Evolutionary conservation across 2,113 vertebrate species (phyloP).

Genomic region (Phyllostomus hastatus): DNA sequence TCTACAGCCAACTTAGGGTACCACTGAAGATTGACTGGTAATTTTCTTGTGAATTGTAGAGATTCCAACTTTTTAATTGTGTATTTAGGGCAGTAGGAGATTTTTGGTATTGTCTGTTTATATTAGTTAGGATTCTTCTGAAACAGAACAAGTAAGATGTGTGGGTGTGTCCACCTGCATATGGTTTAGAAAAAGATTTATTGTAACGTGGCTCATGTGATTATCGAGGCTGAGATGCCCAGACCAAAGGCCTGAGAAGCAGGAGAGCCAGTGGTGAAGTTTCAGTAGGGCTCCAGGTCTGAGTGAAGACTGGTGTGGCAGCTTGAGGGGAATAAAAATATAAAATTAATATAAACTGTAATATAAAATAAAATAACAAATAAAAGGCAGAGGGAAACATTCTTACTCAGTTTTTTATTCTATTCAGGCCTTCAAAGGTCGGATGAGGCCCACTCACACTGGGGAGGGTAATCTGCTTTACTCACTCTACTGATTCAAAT

Average conservation of each 20-base stretch:
- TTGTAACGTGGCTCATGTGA: not conserved
- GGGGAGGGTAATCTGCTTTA: not conserved
- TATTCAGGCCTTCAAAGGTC: not conserved
- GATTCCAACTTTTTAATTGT: not conserved
- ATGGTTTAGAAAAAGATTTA: not conserved
- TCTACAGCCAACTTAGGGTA: not conserved
- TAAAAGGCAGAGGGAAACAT: not conserved
- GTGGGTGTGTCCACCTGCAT: not conserved
- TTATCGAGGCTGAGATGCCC: not conserved
- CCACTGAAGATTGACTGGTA: not conserved
- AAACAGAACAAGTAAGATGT: not conserved
- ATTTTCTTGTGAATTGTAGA: not conserved
- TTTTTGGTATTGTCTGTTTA: not conserved
- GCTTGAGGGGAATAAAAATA: not conserved
- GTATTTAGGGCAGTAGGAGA: not conserved
- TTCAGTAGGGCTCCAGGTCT: not conserved
- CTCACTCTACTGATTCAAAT: not conserved
- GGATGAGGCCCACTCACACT: not conserved
- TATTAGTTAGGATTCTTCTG: not conserved
- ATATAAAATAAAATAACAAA: not conserved
- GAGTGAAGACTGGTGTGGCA: not conserved
- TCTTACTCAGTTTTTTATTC: not conserved
- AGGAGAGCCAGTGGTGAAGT: not conserved
- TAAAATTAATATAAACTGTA: not conserved
- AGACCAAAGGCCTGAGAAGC: not conserved